Percentiles rank a stretch among this genome's conserved stretches.
These are phyloP conservation scores for Sebastes nivosus DNA, from an alignment of 2,797 vertebrate genomes.

Conservation along the genomic window DNA sequence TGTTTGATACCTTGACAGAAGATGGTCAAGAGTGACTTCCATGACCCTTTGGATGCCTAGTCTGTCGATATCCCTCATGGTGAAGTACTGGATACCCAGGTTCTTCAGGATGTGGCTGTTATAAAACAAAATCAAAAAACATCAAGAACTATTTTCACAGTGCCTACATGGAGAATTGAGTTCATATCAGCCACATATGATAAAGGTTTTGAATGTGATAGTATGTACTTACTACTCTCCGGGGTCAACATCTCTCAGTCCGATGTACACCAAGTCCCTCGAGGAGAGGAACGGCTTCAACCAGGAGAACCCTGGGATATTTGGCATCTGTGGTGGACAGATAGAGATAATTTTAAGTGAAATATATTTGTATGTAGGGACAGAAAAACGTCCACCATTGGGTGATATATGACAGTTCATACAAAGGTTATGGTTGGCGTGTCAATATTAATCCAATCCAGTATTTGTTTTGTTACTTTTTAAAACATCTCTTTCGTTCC, in stretches of 20 bases:
- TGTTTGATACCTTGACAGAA: slow-evolving; percentile 87
- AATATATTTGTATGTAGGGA: background rate
- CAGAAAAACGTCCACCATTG: background rate
- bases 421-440: background rate
- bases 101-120: slow-evolving; percentile 93
- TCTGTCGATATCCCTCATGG: slow-evolving; percentile 95
- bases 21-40: slow-evolving; percentile 93
- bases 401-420: too few species aligned
- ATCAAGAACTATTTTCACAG: background rate
- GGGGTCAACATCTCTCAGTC: slow-evolving; percentile 93
- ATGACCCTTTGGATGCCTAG: slow-evolving; percentile 97
- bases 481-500: background rate
- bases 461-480: background rate
- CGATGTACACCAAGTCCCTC: slow-evolving; percentile 93
- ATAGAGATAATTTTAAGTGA: background rate
- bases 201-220: background rate
- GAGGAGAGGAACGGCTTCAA: slow-evolving; percentile 90
- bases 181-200: background rate
- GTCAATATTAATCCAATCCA: too few species aligned
- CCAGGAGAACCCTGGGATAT: slow-evolving; percentile 96
- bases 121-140: background rate
- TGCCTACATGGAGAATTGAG: background rate
- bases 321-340: slow-evolving; percentile 83
- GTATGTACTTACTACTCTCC: slow-evolving; percentile 90
- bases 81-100: slow-evolving; percentile 94